Evolutionary conservation across 2,888 invertebrate genomes (phyloP), one percentile per base, ranked within the genome.

Genomic region (Holacanthella duospinosa): DNA sequence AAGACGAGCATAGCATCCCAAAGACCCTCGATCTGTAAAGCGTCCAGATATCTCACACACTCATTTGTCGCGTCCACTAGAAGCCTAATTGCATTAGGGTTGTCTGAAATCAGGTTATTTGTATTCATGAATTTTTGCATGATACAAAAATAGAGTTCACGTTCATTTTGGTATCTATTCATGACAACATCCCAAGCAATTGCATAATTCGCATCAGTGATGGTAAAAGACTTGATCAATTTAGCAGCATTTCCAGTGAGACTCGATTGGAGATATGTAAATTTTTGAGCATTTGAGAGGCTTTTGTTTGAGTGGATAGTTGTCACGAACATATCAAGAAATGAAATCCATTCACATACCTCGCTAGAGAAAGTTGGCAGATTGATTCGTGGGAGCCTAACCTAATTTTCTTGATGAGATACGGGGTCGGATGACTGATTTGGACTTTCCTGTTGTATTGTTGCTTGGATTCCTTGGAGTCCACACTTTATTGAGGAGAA

Each of bases 161-260:
- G 61, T 1, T 66, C 54, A 36, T 68, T 68, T 16, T 68, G 27
- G 43, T 64, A 68, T 12, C 68, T 29, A 9, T 59, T 48, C 4
- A 36, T 24, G 1, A 68, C 26, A 1, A 59, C 44, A 1, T 48
- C 29, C 68, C 66, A 66, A 0, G 68, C 68, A 2, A 60, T 57
- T 21, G 56, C 61, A 48, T 64, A 68, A 25, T 66, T 68, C 1
- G 43, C 64, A 24, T 68, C 64, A 2, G 61, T 57, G 2, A 64
- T 9, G 26, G 48, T 6, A 1, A 62, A 21, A 6, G 61, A 48
- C 26, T 62, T 48, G 43, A 68, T 44, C 1, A 53, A 43, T n/a
- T 56, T 25, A 6, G 65, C 62, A 44, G 68, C 65, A 55, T 64
- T 64, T 19, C 68, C 66, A 12, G 24, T 29, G 0, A 68, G 54